Evolutionary conservation across 2,113 vertebrate species (phyloP).

Genomic region (Lipotes vexillifer): DNA sequence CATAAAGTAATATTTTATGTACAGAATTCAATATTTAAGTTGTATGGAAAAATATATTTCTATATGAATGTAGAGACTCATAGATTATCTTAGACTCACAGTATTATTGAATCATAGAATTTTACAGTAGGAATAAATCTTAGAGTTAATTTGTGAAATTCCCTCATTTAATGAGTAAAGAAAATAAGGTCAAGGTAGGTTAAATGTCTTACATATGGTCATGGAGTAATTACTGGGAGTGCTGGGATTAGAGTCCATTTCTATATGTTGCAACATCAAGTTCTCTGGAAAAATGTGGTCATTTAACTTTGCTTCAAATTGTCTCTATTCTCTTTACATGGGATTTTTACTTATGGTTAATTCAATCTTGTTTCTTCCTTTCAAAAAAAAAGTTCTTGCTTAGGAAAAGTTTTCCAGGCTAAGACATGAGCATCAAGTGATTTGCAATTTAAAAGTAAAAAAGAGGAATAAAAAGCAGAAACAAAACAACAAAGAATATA

Average conservation of each 20-base stretch:
- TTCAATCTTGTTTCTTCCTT: neutral
- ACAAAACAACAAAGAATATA: neutral
- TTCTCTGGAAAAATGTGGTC: neutral
- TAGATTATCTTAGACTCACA: neutral
- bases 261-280: neutral
- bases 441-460: neutral
- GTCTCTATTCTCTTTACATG: neutral
- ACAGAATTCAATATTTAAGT: slow-evolving; percentile 12
- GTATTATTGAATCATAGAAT: neutral
- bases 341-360: neutral
- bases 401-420: neutral
- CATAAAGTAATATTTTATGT: neutral
- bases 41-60: neutral
- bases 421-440: neutral
- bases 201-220: neutral
- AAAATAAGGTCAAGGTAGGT: neutral
- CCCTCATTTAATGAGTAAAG: neutral
- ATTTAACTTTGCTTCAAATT: neutral
- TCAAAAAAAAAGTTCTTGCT: neutral
- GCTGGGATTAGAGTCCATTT: neutral
- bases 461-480: neutral
- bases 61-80: neutral
- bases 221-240: neutral
- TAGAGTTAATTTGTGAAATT: neutral
- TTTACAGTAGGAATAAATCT: neutral